Base-by-base conservation (phyloP, 2,888 invertebrate species). In the Taenaris catops region DNA sequence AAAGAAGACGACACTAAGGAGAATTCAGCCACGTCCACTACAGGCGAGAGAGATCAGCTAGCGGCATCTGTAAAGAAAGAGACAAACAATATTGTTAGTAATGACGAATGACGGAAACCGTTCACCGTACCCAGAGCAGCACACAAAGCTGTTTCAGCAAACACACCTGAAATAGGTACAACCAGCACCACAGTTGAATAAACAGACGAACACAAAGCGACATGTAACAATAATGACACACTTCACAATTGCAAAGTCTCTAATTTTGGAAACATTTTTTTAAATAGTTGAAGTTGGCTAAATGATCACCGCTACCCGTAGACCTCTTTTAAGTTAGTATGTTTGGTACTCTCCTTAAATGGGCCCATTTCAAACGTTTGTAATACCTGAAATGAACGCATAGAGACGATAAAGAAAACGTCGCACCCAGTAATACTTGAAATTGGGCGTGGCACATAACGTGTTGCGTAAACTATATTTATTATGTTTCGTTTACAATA, bases 41-140 rank as follows among this genome's bases (percentile, higher is more conserved):
- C 12, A 19, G 7, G 28, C 69, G 63, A 53, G 63, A 63, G 66
- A 66, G 54, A 49, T 58, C 59, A 41, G 53, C 53, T 41, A 50
- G 44, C 57, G 53, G 63, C 60, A 83, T 76, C 84, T 86, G 84
- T 40, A 86, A 84, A 78, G 74, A 83, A 53, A 83, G 80, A 84
- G 78, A 84, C 67, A 76, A 69, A 72, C 58, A 63, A 53, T 41
- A 53, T 58, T 60, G 71, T 79, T 76, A 80, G 63, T 75, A 43
- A 57, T 61, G 46, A 49, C 49, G 51, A 60, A 63, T 51, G 55
- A 54, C 53, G 51, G 51, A 51, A 49, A 63, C 71, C 74, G 58
- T 67, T 66, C 70, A 81, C 84, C 79, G 53, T 57, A 49, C 58
- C 64, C 61, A 59, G 42, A 47, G 63, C 57, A 35, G 69, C 66